Evolutionary conservation across 2,888 invertebrate species (phyloP).

Genomic region (Odontocolon sp.): DNA sequence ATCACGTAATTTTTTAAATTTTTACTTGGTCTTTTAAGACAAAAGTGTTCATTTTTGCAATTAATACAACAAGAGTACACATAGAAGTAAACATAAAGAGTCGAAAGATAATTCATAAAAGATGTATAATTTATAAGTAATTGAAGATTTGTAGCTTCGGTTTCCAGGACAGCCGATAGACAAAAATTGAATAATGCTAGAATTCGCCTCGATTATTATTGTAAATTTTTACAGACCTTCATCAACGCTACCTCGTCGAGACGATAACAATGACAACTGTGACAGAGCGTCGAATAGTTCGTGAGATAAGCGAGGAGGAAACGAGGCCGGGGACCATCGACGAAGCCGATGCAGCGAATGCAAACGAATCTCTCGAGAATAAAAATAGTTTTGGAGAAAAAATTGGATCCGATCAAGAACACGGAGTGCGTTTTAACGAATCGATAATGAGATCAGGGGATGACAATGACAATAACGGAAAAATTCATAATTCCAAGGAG

Average conservation of each 20-base stretch:
- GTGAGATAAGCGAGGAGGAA: slow-evolving; percentile 81
- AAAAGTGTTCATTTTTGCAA: too few species aligned
- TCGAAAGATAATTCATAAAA: too few species aligned
- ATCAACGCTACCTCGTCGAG: slow-evolving; percentile 84
- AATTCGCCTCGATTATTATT: not conserved
- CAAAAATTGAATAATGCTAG: not conserved
- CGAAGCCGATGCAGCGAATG: slow-evolving; percentile 61
- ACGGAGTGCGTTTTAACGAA: slow-evolving; percentile 27
- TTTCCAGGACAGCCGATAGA: too few species aligned
- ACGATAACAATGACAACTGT: slow-evolving; percentile 87
- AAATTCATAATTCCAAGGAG: slow-evolving; percentile 51
- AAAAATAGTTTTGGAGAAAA: slow-evolving; percentile 36
- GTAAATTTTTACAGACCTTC: slow-evolving; percentile 69
- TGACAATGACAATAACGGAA: slow-evolving; percentile 41
- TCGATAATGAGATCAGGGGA: not conserved
- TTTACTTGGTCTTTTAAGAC: too few species aligned
- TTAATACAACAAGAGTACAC: too few species aligned
- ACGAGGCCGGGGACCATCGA: slow-evolving; percentile 61
- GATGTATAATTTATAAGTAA: too few species aligned
- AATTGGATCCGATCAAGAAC: too few species aligned
- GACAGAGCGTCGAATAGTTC: slow-evolving; percentile 85
- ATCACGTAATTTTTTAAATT: too few species aligned
- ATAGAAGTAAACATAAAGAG: too few species aligned
- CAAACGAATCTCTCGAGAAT: slow-evolving; percentile 46
- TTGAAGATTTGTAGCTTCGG: too few species aligned